A percentile compares a stretch with the other conserved stretches of the same genome.
phyloP scores from a whole-genome alignment of 2,888 invertebrate species.

The Polydesmus complanatus region DNA sequence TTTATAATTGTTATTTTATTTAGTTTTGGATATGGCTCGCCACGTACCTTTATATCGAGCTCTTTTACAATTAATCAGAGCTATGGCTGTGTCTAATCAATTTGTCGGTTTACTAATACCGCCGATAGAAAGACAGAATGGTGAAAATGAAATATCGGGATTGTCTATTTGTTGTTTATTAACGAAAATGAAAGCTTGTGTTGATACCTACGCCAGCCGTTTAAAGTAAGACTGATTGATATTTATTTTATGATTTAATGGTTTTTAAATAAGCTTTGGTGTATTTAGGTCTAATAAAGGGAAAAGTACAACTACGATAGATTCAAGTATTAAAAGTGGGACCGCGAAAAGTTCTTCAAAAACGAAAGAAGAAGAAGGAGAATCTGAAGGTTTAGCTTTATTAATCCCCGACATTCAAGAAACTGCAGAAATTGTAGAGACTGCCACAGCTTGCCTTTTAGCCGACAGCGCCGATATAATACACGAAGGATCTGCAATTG shows the following conservation, averaged over 20 bases:
- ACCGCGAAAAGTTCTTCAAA: conserved; percentile 24
- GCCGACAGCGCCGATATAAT: conserved; percentile 14
- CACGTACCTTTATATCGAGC: conserved; percentile 86
- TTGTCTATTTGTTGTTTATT: conserved; percentile 58
- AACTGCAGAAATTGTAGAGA: conserved; percentile 36
- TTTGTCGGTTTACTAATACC: conserved; percentile 47
- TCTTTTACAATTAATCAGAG: conserved; percentile 64
- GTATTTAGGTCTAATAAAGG: not conserved
- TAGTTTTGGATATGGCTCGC: conserved; percentile 87
- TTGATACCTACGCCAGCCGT: conserved; percentile 78
- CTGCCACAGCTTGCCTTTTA: conserved; percentile 22
- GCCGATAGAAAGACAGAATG: conserved; percentile 34
- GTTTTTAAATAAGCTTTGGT: not conserved
- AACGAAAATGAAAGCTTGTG: conserved; percentile 75
- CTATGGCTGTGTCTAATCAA: conserved; percentile 48
- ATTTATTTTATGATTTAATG: not conserved
- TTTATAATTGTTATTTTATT: not conserved
- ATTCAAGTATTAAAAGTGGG: not conserved
- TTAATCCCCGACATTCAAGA: conserved; percentile 82
- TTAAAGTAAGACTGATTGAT: conserved; percentile 46
- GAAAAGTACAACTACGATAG: not conserved
- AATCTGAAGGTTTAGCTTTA: conserved; percentile 74
- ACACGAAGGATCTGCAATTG: not conserved
- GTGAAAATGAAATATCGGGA: conserved; percentile 26
- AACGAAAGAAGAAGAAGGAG: conserved; percentile 52